Conservation (phyloP, 2,113 vertebrate species). For the Anarrhichthys ocellatus region DNA sequence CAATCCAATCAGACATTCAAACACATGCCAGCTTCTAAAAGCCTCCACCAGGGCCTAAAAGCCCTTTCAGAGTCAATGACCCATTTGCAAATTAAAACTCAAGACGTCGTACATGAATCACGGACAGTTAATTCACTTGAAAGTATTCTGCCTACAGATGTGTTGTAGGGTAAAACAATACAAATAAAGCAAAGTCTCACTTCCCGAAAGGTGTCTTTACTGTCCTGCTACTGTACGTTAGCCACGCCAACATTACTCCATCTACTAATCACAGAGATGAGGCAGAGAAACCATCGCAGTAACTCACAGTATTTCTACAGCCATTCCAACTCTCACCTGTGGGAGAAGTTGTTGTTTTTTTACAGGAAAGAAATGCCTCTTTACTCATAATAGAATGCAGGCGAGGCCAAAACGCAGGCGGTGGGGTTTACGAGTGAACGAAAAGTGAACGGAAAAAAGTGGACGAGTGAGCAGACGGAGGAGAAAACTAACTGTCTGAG, state of each 20-base stretch:
- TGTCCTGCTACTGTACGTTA: background rate
- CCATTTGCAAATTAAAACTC: background rate
- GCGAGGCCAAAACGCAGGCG: background rate
- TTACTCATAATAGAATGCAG: background rate
- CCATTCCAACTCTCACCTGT: background rate
- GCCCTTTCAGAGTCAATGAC: background rate
- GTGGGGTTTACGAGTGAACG: background rate
- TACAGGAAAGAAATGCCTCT: background rate
- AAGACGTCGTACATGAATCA: background rate
- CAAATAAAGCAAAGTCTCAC: background rate
- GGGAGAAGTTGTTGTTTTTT: background rate
- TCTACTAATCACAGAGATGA: background rate
- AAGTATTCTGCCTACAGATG: background rate
- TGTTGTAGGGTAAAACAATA: background rate
- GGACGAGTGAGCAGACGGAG: background rate
- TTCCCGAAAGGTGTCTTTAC: background rate
- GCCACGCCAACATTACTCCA: background rate
- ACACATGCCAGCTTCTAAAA: slow-evolving; percentile 1
- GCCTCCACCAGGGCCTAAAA: background rate
- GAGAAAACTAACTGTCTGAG: background rate
- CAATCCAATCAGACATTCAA: background rate
- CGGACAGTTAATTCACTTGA: background rate
- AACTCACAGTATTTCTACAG: background rate
- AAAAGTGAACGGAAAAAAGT: background rate
- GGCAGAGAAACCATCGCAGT: background rate